Evolutionary conservation across 53 echinoderm and acorn worm species (phyloP), one percentile per base, ranked within the genome.

Genomic region (Paracentrotus lividus): DNA sequence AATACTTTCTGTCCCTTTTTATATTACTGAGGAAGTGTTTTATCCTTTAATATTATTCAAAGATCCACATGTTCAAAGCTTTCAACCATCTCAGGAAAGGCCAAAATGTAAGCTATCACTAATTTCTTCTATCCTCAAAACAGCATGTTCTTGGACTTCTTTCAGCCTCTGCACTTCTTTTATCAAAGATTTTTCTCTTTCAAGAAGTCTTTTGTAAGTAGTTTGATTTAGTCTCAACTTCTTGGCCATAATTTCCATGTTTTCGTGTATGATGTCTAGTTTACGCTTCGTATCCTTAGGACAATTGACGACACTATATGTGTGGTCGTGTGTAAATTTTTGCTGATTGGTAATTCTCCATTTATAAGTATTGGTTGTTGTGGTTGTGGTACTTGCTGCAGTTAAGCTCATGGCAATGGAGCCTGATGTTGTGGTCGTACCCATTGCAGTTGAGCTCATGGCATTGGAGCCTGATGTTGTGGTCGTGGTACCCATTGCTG

Each of bases 51-150:
- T 18, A 18, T 57, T 57, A 57, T 51, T 12, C 51, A 57, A 18
- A 8, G 16, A 21, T 57, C 57, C 3, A 13, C 14, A 13, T 21
- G 9, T 57, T 20, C 20, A 18, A 57, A 57, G 8, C 57, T 57
- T 57, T 14, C 36, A 72, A 40, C n/a, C 40, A 72, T 45, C 81
- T 81, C 47, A 81, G 47, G n/a, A n/a, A n/a, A 81, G 81, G 21
- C 81, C 81, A 81, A 45, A 81, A 81, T 81, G 81, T 47, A 81
- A 81, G 47, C 81, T 81, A 26, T 81, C 81, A 45, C 45, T 81
- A 47, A 81, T 24, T 14, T 81, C 45, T 47, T 81, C 81, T 45
- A 81, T 81, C 81, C 81, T 44, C 47, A n/a, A 3, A 1, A 81
- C n/a, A 47, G 12, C 47, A n/a, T 4, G 3, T 81, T 45, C 13